Evolutionary conservation across 2,113 vertebrate species (phyloP).

Genomic region (Nycticebus coucang): DNA sequence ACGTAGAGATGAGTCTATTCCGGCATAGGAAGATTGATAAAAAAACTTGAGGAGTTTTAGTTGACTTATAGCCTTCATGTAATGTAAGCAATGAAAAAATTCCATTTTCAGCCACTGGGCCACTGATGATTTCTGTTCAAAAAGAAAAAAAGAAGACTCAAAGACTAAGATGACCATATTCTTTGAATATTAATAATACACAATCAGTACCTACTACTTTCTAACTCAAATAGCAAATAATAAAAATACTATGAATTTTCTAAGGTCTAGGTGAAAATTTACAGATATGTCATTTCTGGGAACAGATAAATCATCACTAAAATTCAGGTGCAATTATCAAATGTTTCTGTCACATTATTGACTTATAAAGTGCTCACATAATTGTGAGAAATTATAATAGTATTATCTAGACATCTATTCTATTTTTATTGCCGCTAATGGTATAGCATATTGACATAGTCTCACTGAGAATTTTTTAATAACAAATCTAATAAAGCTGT

Average conservation of each 20-base stretch:
- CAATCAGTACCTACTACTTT: not conserved
- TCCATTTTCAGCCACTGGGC: not conserved
- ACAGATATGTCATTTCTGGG: not conserved
- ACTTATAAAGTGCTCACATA: not conserved
- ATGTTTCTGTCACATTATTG: not conserved
- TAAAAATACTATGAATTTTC: not conserved
- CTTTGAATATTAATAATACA: not conserved
- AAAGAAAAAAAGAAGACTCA: not conserved
- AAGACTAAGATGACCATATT: not conserved
- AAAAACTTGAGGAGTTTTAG: not conserved
- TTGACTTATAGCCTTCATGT: not conserved
- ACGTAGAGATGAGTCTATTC: not conserved
- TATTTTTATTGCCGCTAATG: not conserved
- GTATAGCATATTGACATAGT: not conserved
- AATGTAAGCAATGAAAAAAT: not conserved
- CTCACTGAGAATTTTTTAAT: not conserved
- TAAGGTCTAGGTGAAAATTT: not conserved
- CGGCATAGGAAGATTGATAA: not conserved
- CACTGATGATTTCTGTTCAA: not conserved
- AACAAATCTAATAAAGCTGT: not conserved
- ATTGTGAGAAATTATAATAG: not conserved
- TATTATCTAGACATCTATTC: not conserved
- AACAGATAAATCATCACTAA: not conserved
- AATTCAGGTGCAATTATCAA: not conserved
- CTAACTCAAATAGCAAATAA: not conserved